Conservation (phyloP, 2,113 vertebrate genomes). For the Jaculus jaculus region DNA sequence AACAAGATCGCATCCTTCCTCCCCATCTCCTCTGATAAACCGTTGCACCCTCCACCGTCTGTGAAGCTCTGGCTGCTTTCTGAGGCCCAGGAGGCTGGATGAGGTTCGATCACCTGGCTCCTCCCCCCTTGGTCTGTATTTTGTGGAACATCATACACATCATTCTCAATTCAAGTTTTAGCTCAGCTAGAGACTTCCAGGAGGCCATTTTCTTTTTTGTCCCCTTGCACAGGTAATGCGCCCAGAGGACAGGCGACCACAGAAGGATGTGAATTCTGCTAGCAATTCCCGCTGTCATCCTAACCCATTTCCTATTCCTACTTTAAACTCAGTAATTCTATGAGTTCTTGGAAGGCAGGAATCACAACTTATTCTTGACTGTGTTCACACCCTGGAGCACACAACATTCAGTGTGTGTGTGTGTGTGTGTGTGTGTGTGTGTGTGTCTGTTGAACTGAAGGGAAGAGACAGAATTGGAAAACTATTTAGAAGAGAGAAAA, state of each 20-base stretch:
- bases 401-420: background rate
- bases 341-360: background rate
- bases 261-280: background rate
- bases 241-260: background rate
- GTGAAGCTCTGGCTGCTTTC: background rate
- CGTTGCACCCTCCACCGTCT: no score
- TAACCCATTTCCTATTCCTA: background rate
- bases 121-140: background rate
- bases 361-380: background rate
- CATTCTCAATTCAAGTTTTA: background rate
- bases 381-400: background rate
- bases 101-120: no score
- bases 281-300: background rate
- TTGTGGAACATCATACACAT: background rate
- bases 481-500: background rate
- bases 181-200: background rate
- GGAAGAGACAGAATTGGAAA: slow-evolving; percentile 15
- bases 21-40: background rate
- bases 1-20: background rate
- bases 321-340: background rate
- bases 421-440: no score
- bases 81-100: background rate
- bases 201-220: background rate
- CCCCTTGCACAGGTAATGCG: no score
- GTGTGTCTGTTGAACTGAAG: background rate